Evolutionary conservation across 2,888 invertebrate species (phyloP).

Genomic region (Latheticus oryzae): DNA sequence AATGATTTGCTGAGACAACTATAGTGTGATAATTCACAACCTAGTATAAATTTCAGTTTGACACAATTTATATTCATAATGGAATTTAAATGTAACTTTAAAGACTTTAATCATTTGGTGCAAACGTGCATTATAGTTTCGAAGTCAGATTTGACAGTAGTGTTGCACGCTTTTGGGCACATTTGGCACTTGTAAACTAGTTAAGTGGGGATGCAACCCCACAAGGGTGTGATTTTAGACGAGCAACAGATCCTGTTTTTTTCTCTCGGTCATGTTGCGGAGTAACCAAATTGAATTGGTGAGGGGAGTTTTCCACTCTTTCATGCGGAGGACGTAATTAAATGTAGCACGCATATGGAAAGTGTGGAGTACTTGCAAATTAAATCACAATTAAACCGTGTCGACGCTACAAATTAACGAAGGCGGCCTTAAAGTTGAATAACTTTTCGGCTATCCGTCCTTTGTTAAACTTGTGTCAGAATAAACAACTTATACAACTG

Average conservation of each 20-base stretch:
- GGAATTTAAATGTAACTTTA: no score
- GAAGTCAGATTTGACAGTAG: no score
- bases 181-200: constrained; percentile 6
- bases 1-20: no score
- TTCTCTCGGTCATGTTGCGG: constrained; percentile 12
- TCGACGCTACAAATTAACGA: constrained; percentile 29
- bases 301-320: constrained; percentile 12
- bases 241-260: constrained; percentile 24
- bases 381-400: constrained; percentile 43
- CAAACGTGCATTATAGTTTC: no score
- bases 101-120: no score
- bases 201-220: constrained; percentile 31
- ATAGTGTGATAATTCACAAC: no score
- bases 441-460: constrained; percentile 15
- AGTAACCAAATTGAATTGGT: constrained; percentile 12
- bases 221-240: constrained; percentile 13
- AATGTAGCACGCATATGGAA: constrained; percentile 38
- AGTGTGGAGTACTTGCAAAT: constrained; percentile 38
- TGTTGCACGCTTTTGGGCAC: no score
- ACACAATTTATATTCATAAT: no score
- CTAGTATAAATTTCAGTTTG: no score
- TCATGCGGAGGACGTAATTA: constrained; percentile 35
- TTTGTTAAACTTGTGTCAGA: constrained; percentile 26
- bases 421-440: constrained; percentile 31
- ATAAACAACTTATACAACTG: constrained; percentile 35